Evolutionary conservation across 2,113 vertebrate species (phyloP).

Genomic region (Oriolus oriolus): DNA sequence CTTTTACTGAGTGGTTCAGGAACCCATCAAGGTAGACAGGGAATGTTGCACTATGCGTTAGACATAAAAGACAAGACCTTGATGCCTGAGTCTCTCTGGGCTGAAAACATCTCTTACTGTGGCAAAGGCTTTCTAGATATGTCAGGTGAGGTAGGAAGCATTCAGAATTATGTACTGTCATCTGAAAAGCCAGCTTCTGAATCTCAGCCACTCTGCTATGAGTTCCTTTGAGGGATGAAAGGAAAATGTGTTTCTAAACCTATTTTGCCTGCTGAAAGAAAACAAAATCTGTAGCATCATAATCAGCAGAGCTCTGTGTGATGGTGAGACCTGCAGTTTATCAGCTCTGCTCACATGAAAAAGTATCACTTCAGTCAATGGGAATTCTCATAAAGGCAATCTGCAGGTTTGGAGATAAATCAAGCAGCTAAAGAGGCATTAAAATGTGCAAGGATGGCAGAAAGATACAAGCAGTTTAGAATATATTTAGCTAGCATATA

Average conservation of each 20-base stretch:
- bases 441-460: slow-evolving; percentile 28
- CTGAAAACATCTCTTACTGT: neutral
- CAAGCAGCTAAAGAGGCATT: slow-evolving; percentile 38
- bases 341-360: slow-evolving; percentile 25
- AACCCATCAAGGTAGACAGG: neutral
- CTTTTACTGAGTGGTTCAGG: neutral
- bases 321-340: neutral
- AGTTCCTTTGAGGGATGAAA: slow-evolving; percentile 1
- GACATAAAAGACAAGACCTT: neutral
- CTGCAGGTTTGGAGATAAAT: slow-evolving; percentile 57
- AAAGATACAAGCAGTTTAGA: slow-evolving; percentile 17
- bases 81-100: neutral
- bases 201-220: neutral
- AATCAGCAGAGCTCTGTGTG: neutral
- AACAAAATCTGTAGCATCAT: neutral
- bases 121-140: neutral
- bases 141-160: neutral
- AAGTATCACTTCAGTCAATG: slow-evolving; percentile 54
- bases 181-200: neutral
- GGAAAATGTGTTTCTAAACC: neutral
- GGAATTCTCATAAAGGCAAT: slow-evolving; percentile 47
- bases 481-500: slow-evolving; percentile 32
- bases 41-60: neutral
- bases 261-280: slow-evolving; percentile 27
- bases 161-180: neutral